Evolutionary conservation across 2,797 vertebrate species (phyloP).

Genomic region (Dendrocincla fuliginosa): DNA sequence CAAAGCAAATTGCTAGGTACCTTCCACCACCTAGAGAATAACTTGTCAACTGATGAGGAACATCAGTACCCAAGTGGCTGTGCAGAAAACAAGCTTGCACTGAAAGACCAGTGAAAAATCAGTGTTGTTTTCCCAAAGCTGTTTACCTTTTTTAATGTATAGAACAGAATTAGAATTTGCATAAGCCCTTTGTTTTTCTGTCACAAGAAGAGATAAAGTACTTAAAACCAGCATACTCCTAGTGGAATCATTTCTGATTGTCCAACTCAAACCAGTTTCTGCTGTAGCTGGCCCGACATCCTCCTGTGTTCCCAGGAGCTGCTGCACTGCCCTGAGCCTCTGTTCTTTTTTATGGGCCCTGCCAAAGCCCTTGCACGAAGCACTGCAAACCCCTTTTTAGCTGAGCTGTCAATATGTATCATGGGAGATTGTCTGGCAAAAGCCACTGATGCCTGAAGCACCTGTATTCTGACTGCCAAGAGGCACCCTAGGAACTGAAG

Average conservation of each 20-base stretch:
- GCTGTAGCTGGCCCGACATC: neutral
- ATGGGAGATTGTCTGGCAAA: neutral
- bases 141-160: neutral
- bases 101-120: neutral
- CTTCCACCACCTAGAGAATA: neutral
- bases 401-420: neutral
- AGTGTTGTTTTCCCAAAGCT: neutral
- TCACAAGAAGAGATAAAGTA: neutral
- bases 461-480: neutral
- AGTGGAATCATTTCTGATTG: neutral
- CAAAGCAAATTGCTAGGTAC: neutral
- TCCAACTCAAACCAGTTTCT: neutral
- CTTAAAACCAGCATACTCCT: neutral
- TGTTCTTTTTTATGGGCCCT: neutral
- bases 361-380: neutral
- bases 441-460: neutral
- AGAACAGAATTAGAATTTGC: neutral
- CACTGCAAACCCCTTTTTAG: neutral
- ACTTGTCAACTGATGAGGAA: neutral
- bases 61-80: neutral
- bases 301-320: neutral
- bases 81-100: neutral
- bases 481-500: neutral
- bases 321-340: neutral
- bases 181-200: neutral